Conservation (phyloP, 2,113 vertebrate species). For the Penelope pileata region DNA sequence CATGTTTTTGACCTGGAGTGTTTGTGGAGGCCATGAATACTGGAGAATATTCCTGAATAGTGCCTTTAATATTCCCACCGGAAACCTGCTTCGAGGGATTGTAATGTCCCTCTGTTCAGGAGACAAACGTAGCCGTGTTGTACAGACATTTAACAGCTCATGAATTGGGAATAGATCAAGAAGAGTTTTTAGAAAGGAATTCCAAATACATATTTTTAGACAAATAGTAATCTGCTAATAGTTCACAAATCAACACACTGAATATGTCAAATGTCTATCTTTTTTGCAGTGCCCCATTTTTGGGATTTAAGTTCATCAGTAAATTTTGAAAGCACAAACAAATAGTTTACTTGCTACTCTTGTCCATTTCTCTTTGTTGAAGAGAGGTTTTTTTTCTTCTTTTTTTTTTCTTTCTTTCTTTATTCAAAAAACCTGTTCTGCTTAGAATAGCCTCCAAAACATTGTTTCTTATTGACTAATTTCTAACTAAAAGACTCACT, state of each 20-base stretch:
- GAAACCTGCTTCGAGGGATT: background rate
- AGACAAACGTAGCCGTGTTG: background rate
- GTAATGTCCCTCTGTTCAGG: conserved; percentile 24
- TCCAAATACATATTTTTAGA: conserved; percentile 47
- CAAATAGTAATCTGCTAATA: conserved; percentile 48
- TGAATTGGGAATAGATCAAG: conserved; percentile 35
- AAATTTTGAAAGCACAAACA: background rate
- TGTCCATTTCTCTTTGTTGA: background rate
- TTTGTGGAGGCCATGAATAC: background rate
- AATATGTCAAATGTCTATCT: background rate
- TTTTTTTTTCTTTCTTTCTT: background rate
- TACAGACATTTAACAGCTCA: conserved; percentile 5
- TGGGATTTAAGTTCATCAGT: background rate
- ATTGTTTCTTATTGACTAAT: conserved; percentile 13
- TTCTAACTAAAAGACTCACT: conserved; percentile 33
- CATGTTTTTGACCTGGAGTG: background rate
- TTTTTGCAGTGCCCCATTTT: background rate
- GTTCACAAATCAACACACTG: conserved; percentile 29
- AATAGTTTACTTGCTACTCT: background rate
- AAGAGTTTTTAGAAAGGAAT: conserved; percentile 35
- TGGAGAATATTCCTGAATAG: conserved; percentile 33
- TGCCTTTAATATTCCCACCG: conserved; percentile 13
- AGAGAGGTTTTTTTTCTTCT: background rate
- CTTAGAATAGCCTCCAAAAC: conserved; percentile 13
- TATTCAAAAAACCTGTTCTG: background rate